Percentiles rank a stretch among this genome's conserved stretches.
Evolutionary conservation across 2,888 invertebrate genomes (phyloP).

Genomic region (Elaeidobius kamerunicus): DNA sequence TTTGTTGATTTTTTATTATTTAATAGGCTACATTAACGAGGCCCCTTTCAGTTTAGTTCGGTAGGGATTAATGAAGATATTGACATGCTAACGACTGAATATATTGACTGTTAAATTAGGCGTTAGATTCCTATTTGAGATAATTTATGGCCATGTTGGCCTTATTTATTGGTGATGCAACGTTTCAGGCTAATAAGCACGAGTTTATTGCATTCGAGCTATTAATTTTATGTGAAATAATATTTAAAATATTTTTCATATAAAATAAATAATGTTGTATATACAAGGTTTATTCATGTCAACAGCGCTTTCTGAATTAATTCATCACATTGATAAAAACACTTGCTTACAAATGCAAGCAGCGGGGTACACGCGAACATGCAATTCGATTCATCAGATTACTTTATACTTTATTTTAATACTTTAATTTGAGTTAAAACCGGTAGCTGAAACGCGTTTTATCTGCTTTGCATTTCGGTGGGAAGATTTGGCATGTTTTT

Average conservation of each 20-base stretch:
- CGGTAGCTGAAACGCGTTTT: constrained; percentile 24
- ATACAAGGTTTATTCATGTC: constrained; percentile 9
- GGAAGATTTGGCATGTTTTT: constrained; percentile 4
- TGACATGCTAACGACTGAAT: constrained; percentile 18
- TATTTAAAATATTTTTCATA: not conserved
- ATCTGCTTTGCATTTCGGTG: constrained; percentile 1
- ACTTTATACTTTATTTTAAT: constrained; percentile 27
- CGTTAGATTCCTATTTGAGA: constrained; percentile 10
- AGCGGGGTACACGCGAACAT: constrained; percentile 24
- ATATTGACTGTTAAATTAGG: constrained; percentile 13
- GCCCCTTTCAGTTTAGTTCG: constrained; percentile 1
- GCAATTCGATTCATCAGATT: constrained; percentile 30
- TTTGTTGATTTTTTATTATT: constrained; percentile 11
- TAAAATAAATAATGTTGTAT: not conserved
- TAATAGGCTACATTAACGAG: not conserved
- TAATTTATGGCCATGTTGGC: constrained; percentile 9
- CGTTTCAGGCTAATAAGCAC: not conserved
- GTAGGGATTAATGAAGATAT: constrained; percentile 16
- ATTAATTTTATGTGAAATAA: not conserved
- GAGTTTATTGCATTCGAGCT: too few relatives aligned
- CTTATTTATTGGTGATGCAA: constrained; percentile 7
- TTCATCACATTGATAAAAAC: constrained; percentile 25
- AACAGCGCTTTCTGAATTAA: constrained; percentile 20
- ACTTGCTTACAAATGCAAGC: constrained; percentile 20
- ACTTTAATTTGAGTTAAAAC: constrained; percentile 27